A percentile compares a stretch with the other conserved stretches of the same genome.
Evolutionary conservation across 2,888 invertebrate genomes (phyloP).

Genomic region (Ichneumoninae sp.): DNA sequence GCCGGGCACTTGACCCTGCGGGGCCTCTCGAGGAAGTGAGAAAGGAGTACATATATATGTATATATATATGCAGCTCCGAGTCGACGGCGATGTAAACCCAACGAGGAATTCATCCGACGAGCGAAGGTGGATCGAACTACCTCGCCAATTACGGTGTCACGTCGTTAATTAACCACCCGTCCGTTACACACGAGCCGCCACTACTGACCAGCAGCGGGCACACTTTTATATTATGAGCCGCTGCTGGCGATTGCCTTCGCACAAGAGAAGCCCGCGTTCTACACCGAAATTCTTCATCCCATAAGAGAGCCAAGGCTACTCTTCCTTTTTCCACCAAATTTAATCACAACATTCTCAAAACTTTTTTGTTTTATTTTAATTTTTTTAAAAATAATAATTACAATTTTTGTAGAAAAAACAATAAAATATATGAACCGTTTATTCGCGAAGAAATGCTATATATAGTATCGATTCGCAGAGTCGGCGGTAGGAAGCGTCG

Average conservation of each 20-base stretch:
- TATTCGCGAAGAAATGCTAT: neutral
- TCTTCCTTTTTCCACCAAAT: neutral
- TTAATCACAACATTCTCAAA: neutral
- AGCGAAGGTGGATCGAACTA: conserved; percentile 74
- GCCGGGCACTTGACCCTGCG: conserved; percentile 70
- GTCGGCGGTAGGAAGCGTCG: conserved; percentile 28
- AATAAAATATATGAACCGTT: neutral
- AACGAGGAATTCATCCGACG: conserved; percentile 56
- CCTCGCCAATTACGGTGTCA: conserved; percentile 77
- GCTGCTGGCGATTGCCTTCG: conserved; percentile 28
- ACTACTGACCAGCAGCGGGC: conserved; percentile 53
- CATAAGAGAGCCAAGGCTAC: conserved; percentile 16
- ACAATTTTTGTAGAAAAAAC: neutral
- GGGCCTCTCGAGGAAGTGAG: conserved; percentile 49
- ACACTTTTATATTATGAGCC: conserved; percentile 54
- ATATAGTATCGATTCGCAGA: neutral
- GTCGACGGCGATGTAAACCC: conserved; percentile 43
- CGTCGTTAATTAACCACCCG: conserved; percentile 78
- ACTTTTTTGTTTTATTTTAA: neutral
- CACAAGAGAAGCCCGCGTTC: conserved; percentile 22
- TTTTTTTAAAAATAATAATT: neutral
- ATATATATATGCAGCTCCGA: neutral
- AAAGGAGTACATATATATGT: neutral
- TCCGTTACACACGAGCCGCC: conserved; percentile 63
- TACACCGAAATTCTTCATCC: conserved; percentile 24